Evolutionary conservation across 2,888 invertebrate species (phyloP).

Genomic region (Amblyteles armatorius): DNA sequence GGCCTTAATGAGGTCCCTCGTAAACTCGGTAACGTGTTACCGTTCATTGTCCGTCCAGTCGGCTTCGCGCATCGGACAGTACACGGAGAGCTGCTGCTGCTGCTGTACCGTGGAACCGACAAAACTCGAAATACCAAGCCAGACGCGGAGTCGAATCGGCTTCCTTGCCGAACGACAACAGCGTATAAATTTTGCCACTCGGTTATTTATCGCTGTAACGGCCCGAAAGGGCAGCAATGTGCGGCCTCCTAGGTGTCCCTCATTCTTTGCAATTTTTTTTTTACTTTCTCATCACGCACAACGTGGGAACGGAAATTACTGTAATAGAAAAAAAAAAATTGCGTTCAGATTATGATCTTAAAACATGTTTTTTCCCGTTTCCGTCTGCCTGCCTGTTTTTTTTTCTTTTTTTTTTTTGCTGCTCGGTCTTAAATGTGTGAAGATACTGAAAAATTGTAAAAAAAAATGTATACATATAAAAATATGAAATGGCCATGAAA

Average conservation of each 20-base stretch:
- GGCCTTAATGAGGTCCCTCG: slow-evolving; percentile 59
- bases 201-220: neutral
- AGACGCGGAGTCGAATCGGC: neutral
- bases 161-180: neutral
- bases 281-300: neutral
- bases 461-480: no score
- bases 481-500: no score
- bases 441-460: no score
- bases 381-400: no score
- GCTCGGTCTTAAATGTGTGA: no score
- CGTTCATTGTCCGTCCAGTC: slow-evolving; percentile 28
- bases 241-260: neutral
- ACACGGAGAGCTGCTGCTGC: slow-evolving; percentile 2
- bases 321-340: no score
- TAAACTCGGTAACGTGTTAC: slow-evolving; percentile 49
- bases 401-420: no score
- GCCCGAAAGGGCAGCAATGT: neutral
- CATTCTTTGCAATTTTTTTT: neutral
- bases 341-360: no score
- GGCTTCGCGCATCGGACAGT: slow-evolving; percentile 8
- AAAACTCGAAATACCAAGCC: neutral
- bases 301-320: no score
- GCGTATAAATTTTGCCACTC: slow-evolving; percentile 2
- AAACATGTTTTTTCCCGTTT: no score
- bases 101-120: neutral